Base-by-base conservation (phyloP, 2,888 invertebrate genomes). In the Keiferia lycopersicella region DNA sequence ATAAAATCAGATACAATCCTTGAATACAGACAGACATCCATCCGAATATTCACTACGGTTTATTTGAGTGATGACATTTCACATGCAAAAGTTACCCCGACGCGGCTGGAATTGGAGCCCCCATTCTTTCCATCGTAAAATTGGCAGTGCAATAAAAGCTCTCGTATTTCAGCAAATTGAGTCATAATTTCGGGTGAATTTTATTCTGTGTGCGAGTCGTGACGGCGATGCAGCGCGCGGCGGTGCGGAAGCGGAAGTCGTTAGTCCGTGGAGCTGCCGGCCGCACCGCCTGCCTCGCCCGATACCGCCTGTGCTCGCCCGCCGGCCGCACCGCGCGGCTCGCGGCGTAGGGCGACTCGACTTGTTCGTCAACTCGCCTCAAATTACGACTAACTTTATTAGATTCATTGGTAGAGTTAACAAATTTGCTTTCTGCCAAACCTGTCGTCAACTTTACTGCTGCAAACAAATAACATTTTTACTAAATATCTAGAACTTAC, bases 221-320 rank as follows among this genome's bases (percentile, higher is more conserved):
- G 48, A 16, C 60, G 60, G 48, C 50, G 16, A 20, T 71, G 69
- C 75, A 70, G 62, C 66, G 76, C 75, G 73, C 71, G 69, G 70
- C 73, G 76, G 56, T n/a, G 77, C 84, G 87, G 87, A 86, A 82
- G 64, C 76, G 87, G 87, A 87, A 85, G 87, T 86, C 86, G 85
- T 86, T 86, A 83, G 73, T 48, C 77, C 76, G 71, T 71, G 56
- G 56, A 34, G n/a, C 56, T 56, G 56, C 78, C 72, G 69, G 73
- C 72, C 68, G 67, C 68, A n/a, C n/a, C n/a, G n/a, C n/a, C n/a
- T n/a, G n/a, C n/a, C n/a, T n/a, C n/a, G n/a, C n/a, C n/a, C n/a
- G n/a, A n/a, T 67, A 65, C 65, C 12, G 11, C 50, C 30, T 22
- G 30, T 30, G 60, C 48, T 26, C 45, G 48, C 26, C 20, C 6